Base-by-base conservation (phyloP, 2,797 vertebrate genomes). In the Hoplostethus mediterraneus region DNA sequence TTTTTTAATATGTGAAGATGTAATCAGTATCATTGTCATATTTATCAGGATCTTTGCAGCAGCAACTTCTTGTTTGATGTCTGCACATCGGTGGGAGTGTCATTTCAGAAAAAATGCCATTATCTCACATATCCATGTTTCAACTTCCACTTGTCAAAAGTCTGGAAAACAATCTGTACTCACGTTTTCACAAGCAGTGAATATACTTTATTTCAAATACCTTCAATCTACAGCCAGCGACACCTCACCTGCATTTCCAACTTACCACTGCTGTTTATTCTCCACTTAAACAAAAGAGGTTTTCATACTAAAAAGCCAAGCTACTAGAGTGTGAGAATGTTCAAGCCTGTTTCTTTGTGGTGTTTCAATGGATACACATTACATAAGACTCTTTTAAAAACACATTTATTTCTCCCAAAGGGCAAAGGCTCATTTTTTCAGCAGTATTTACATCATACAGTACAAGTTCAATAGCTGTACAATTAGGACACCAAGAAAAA, bases 401-500 rank as follows among this genome's bases (percentile, higher is more conserved):
- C 55, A 80, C 72, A 80, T 93, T 89, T 90, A 93, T 92, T 93
- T 91, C 71, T 77, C 74, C 81, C 71, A 79, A 77, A 48, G 49
- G 51, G 71, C 61, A 85, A 89, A 84, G 91, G 91, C 92, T 90
- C 87, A 89, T 84, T 63, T 89, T 78, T 89, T 21, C 86, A 71
- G 85, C 84, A 91, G 63, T 95, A 95, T 96, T 94, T 96, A 97
- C 95, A 96, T 89, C 83, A 86, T 91, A 93, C 89, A 92, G 90
- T 86, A 88, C 77, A 81, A 45, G 71, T 83, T 82, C 78, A 70
- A 77, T 53, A 80, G 83, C 55, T 60, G 72, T 90, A 86, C 86
- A 90, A 59, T 79, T 67, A 61, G 71, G 73, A 78, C 52, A 57
- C 67, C 72, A 71, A 66, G 42, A 70, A 79, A 75, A 36, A 62